Percentiles rank a stretch among this genome's conserved stretches.
Conservation (phyloP, 1,140 invertebrate species). For the Pissodes strobi region DNA sequence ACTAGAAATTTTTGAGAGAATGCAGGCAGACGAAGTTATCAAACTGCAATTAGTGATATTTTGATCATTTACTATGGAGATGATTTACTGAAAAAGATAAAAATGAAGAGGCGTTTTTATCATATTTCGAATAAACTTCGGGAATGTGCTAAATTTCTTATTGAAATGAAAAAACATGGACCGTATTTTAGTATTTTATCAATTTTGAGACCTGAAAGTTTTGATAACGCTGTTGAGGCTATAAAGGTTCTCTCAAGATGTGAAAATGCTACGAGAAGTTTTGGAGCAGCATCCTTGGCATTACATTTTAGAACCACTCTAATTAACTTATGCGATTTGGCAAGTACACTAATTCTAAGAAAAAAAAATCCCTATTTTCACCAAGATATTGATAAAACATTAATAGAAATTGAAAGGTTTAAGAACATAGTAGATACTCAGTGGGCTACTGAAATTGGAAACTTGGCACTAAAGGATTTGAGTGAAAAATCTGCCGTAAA, state of each 20-base stretch:
- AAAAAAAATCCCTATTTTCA: conserved; percentile 1
- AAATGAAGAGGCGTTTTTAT: conserved; percentile 19
- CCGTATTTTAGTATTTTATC: conserved; percentile 1
- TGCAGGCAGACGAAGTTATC: conserved; percentile 24
- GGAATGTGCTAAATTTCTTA: conserved; percentile 29
- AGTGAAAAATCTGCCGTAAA: conserved; percentile 29
- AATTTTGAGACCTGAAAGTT: conserved; percentile 26
- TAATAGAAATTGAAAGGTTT: conserved; percentile 36
- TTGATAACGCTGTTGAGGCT: conserved; percentile 24
- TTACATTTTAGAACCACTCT: conserved; percentile 30
- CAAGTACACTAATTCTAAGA: conserved; percentile 22
- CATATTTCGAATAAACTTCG: conserved; percentile 33
- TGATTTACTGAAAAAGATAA: conserved; percentile 32
- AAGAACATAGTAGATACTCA: conserved; percentile 28
- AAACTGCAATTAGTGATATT: conserved; percentile 12
- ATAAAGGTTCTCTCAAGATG: conserved; percentile 20
- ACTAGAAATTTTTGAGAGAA: conserved; percentile 21
- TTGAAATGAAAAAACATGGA: conserved; percentile 17
- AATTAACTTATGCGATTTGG: conserved; percentile 14
- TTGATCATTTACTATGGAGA: conserved; percentile 28
- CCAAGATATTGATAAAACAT: conserved; percentile 16
- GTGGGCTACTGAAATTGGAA: conserved; percentile 36
- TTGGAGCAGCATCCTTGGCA: conserved; percentile 33
- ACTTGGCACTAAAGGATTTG: conserved; percentile 34
- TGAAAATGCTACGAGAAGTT: conserved; percentile 20